Evolutionary conservation across 2,888 invertebrate species (phyloP), one percentile per base, ranked within the genome.

Genomic region (Cremastobaeus sp.): DNA sequence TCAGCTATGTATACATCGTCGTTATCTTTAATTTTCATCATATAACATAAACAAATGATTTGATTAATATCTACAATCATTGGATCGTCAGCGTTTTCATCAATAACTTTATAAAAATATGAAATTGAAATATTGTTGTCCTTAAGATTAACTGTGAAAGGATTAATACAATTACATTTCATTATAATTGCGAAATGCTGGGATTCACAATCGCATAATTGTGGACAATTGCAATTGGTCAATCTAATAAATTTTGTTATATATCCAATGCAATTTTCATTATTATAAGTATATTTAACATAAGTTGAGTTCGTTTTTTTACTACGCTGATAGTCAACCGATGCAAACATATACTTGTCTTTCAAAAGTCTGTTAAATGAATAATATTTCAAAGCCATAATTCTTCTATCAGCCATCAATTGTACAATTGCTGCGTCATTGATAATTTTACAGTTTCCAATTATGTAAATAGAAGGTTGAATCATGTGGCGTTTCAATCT

Each of bases 171-270:
- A 3, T 25, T 0, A 48, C 34, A 48, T 20, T 12, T 32, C 8
- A 34, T 37, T 47, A 34, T 14, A 25, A 43, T 8, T 15, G 15
- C 43, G 48, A 54, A 17, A 55, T 54, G n/a, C 39, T 35, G 20
- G 37, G 64, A 25, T 32, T 35, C 15, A 64, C 55, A 14, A 20
- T 57, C n/a, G n/a, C n/a, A n/a, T n/a, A n/a, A n/a, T n/a, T n/a
- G n/a, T n/a, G n/a, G n/a, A n/a, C n/a, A 50, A 9, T 20, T 11
- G 8, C 50, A 50, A 8, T n/a, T 5, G 2, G 35, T 35, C 0
- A 35, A 20, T 35, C 35, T 20, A 1, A 50, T 1, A 14, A 11
- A 50, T n/a, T n/a, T n/a, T n/a, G n/a, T n/a, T n/a, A n/a, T n/a
- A 35, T 21, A 21, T 14, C 35, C 20, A 0, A 50, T 25, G 9